These are phyloP conservation scores for Proteles cristata DNA, from an alignment of 2,113 vertebrate genomes.

Conservation along the genomic window DNA sequence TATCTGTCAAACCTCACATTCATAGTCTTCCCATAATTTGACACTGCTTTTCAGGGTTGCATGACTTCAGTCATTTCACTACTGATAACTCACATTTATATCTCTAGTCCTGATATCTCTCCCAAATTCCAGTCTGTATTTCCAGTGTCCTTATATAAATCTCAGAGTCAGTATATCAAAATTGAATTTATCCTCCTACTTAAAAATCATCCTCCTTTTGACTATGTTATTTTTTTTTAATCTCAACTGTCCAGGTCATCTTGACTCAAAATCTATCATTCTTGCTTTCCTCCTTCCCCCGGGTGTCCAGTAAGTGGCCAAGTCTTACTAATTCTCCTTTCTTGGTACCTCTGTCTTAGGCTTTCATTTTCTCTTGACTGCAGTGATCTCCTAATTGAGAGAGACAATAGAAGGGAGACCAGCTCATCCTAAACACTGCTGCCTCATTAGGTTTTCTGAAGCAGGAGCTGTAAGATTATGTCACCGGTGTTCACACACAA, in stretches of 20 bases:
- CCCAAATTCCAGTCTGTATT: neutral
- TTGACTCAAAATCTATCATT: conserved; percentile 24
- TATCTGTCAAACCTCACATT: neutral
- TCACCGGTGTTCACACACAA: neutral
- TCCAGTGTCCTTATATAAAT: conserved; percentile 27
- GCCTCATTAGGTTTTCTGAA: neutral
- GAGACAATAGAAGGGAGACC: neutral
- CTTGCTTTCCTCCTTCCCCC: neutral
- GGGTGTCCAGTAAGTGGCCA: neutral
- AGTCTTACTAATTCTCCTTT: neutral
- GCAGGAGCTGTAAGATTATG: neutral
- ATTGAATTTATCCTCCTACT: neutral
- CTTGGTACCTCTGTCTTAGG: neutral
- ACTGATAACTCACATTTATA: neutral
- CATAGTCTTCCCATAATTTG: neutral
- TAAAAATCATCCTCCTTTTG: conserved; percentile 6
- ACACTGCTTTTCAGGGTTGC: neutral
- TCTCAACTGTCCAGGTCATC: neutral
- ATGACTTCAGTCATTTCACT: conserved; percentile 23
- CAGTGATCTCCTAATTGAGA: neutral
- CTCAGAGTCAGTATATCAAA: neutral
- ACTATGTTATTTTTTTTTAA: conserved; percentile 44
- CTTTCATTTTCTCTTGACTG: neutral
- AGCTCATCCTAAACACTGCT: neutral
- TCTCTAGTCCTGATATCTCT: neutral